phyloP scores from a whole-genome alignment of 2,113 vertebrate genomes.

The Gopherus flavomarginatus region DNA sequence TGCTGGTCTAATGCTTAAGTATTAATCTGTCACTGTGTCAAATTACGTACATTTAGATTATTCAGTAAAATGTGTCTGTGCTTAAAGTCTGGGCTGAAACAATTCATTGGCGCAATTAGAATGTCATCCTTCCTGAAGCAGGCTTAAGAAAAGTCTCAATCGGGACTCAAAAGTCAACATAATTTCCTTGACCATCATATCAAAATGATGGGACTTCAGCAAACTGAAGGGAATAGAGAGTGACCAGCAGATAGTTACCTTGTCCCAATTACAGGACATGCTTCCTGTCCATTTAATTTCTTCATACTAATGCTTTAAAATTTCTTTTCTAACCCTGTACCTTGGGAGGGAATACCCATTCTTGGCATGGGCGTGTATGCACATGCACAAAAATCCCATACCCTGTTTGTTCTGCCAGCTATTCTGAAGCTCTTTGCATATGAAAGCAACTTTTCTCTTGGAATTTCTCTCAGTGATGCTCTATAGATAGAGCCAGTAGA shows the following conservation, averaged over 20 bases:
- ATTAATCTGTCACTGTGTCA: conserved; percentile 80
- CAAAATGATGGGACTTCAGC: conserved; percentile 58
- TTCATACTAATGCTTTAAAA: background rate
- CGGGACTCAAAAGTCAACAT: conserved; percentile 66
- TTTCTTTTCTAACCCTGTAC: conserved; percentile 25
- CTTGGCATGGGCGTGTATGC: conserved; percentile 17
- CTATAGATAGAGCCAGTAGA: background rate
- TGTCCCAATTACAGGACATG: background rate
- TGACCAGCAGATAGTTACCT: conserved; percentile 36
- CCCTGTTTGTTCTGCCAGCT: background rate
- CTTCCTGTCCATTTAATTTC: conserved; percentile 35
- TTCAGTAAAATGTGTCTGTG: conserved; percentile 70
- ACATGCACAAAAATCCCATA: background rate
- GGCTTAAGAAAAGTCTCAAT: conserved; percentile 73
- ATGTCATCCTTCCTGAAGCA: conserved; percentile 68
- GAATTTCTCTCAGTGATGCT: background rate
- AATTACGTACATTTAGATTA: conserved; percentile 74
- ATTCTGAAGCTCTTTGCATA: background rate
- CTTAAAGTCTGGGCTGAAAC: conserved; percentile 77
- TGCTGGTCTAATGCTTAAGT: conserved; percentile 72
- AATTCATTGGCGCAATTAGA: conserved; percentile 75
- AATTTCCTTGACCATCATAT: conserved; percentile 67
- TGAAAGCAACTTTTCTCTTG: background rate
- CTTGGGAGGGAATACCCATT: conserved; percentile 19
- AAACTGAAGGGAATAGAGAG: conserved; percentile 26